Conservation (phyloP, 2,113 vertebrate genomes). For the Casuarius casuarius region DNA sequence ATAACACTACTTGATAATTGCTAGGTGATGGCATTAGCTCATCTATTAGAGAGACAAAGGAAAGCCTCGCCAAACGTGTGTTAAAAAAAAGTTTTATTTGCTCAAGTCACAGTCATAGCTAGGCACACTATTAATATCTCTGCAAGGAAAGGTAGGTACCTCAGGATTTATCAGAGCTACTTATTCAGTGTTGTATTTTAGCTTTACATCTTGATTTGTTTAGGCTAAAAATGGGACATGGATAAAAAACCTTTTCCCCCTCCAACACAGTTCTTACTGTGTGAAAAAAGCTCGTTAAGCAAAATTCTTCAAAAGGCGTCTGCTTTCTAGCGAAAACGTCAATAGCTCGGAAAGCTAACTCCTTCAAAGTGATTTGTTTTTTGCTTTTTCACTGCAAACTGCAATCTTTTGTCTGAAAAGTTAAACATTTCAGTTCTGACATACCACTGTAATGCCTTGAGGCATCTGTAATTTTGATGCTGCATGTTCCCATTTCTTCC, state of each 20-base stretch:
- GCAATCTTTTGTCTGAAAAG: neutral
- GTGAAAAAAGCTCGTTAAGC: neutral
- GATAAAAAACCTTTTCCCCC: neutral
- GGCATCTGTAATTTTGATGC: conserved; percentile 17
- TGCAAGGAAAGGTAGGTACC: neutral
- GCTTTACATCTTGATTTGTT: neutral
- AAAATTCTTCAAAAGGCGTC: neutral
- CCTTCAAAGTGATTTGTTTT: neutral
- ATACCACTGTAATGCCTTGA: neutral
- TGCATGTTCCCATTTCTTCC: neutral
- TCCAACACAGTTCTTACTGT: neutral
- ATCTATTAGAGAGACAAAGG: conserved; percentile 16
- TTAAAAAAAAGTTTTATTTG: neutral
- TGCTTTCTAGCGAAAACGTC: conserved; percentile 1
- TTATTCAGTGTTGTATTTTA: neutral
- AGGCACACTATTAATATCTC: neutral
- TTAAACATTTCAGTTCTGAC: neutral
- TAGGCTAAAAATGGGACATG: neutral
- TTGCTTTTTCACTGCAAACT: neutral
- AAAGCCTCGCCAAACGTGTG: neutral
- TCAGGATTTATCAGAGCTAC: neutral
- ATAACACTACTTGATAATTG: conserved; percentile 55
- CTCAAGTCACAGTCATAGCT: neutral
- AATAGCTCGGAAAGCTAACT: neutral
- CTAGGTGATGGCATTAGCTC: conserved; percentile 52